A percentile compares a stretch with the other conserved stretches of the same genome.
Conservation (phyloP, 2,797 vertebrate species). For the Tachyglossus aculeatus region DNA sequence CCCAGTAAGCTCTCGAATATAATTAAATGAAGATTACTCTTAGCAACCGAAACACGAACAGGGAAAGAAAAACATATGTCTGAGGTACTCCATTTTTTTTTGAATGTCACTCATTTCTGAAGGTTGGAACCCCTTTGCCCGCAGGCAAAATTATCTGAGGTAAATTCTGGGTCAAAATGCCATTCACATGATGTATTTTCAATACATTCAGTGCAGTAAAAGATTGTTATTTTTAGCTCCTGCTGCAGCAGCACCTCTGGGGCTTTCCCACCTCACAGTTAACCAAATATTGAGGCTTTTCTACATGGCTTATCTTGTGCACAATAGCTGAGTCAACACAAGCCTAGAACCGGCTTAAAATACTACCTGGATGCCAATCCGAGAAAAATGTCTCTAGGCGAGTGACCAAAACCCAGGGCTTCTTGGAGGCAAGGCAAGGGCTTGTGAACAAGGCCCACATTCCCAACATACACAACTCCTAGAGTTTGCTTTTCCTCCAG, state of each 20-base stretch:
- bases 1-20: too few species aligned
- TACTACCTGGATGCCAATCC: neutral
- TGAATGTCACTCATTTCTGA: neutral
- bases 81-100: conserved; percentile 10
- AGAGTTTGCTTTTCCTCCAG: too few species aligned
- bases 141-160: conserved; percentile 4
- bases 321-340: conserved; percentile 26
- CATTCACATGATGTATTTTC: conserved; percentile 17
- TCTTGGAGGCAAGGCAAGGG: conserved; percentile 2
- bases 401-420: neutral
- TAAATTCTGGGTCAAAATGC: neutral
- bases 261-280: conserved; percentile 27
- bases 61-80: neutral
- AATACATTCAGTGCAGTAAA: conserved; percentile 18
- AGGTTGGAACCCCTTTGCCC: neutral
- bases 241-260: neutral
- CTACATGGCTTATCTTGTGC: conserved; percentile 10
- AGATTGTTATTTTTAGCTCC: conserved; percentile 29
- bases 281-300: conserved; percentile 43
- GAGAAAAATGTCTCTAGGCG: neutral
- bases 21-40: too few species aligned
- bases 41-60: neutral
- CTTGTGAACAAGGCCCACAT: too few species aligned
- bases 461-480: too few species aligned
- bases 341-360: conserved; percentile 29